These are phyloP conservation scores for Listrodromus nycthemerus DNA, from an alignment of 2,888 invertebrate genomes.

Conservation along the genomic window DNA sequence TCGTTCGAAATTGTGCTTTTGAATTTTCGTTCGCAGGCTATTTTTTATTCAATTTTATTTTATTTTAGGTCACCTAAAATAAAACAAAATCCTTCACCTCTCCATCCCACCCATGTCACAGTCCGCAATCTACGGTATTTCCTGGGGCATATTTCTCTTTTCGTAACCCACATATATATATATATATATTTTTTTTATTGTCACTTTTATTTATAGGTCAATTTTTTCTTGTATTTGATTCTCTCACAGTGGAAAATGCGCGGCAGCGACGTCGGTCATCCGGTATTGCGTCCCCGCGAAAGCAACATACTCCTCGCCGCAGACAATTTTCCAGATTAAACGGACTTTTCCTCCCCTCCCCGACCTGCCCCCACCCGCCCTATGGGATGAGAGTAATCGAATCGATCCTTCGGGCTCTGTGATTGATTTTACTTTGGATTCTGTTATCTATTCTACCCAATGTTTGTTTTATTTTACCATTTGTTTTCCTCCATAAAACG, in stretches of 20 bases:
- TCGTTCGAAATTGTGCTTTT: slow-evolving; percentile 34
- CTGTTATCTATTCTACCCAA: slow-evolving; percentile 38
- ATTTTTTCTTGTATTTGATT: slow-evolving; percentile 35
- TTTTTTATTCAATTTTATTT: slow-evolving; percentile 37
- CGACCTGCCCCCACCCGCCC: background rate
- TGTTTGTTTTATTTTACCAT: slow-evolving; percentile 5
- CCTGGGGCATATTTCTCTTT: slow-evolving; percentile 15
- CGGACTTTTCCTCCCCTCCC: slow-evolving; percentile 40
- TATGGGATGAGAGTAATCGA: slow-evolving; percentile 47
- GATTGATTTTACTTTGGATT: slow-evolving; percentile 65
- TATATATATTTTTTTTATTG: slow-evolving; percentile 1
- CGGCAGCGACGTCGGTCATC: slow-evolving; percentile 47
- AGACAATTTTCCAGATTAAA: slow-evolving; percentile 66
- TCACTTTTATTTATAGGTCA: background rate
- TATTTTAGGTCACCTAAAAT: slow-evolving; percentile 6
- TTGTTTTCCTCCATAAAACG: slow-evolving; percentile 16
- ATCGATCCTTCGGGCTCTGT: slow-evolving; percentile 52
- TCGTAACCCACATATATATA: background rate
- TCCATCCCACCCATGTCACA: background rate
- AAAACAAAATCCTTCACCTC: too few species aligned
- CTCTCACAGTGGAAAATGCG: slow-evolving; percentile 36
- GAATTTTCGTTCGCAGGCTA: slow-evolving; percentile 10
- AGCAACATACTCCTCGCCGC: slow-evolving; percentile 38
- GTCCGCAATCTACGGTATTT: slow-evolving; percentile 18
- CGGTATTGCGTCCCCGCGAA: slow-evolving; percentile 27